Evolutionary conservation across 1,140 invertebrate species (phyloP), one percentile per base, ranked within the genome.

Genomic region (Cecropterus lyciades): DNA sequence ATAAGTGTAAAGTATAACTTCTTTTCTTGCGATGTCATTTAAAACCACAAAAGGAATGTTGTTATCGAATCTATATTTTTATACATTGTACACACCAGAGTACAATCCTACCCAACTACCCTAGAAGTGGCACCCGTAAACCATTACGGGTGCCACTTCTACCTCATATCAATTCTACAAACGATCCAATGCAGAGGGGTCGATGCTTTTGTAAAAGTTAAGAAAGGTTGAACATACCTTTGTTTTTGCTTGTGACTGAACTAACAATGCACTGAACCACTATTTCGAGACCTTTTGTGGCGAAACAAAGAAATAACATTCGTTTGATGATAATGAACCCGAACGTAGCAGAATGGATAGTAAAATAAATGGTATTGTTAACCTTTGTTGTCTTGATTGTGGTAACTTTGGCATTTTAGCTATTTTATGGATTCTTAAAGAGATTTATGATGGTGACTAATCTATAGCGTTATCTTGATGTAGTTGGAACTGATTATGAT

Each of bases 301-400:
- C 30, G 16, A 48, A 62, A 62, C 45, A 62, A 62, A 49, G 57
- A 49, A 37, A 49, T 62, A 62, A 62, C 57, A 62, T 62, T 48
- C 30, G 16, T 62, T 62, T 62, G 57, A 62, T 24, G 57, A 40
- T 62, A 62, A 62, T 62, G 57, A 62, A 48, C 27, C 27, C 16
- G 27, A 37, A 49, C 57, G 20, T 51, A 27, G 57, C n/a, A n/a
- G n/a, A 49, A 62, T 42, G 46, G 57, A 37, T 62, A 49, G 42
- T 45, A 20, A 62, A 49, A 40, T 62, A 49, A 49, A 62, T 17
- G 57, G 14, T 62, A 49, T 30, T 16, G 45, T 62, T 62, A 48
- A 37, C 57, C 46, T 40, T 62, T 62, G 57, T 60, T 48, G 20
- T n/a, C n/a, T n/a, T n/a, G n/a, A 62, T 48, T 5, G n/a, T 8